These are phyloP conservation scores for Tipula helvola DNA, from an alignment of 2,888 invertebrate species.

Conservation along the genomic window DNA sequence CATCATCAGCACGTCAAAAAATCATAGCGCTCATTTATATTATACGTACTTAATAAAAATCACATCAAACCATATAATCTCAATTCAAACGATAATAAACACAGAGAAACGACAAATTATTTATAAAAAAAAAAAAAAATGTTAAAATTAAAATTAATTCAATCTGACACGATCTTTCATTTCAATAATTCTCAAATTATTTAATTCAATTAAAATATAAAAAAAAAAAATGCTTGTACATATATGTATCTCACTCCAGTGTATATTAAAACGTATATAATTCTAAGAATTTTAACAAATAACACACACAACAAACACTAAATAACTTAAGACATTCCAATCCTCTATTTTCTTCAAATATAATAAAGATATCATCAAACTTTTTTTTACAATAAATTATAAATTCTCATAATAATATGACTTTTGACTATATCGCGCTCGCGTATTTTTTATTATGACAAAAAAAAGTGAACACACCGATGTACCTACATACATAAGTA, in stretches of 20 bases:
- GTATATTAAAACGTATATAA: background rate
- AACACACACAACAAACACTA: background rate
- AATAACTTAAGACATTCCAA: background rate
- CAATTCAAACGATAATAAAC: background rate
- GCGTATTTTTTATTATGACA: background rate
- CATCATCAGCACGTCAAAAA: background rate
- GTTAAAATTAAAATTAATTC: constrained; percentile 4
- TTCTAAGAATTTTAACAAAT: background rate
- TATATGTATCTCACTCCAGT: background rate
- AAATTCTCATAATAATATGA: background rate
- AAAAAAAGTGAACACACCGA: background rate
- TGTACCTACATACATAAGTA: no score
- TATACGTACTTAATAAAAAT: background rate
- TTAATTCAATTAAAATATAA: background rate
- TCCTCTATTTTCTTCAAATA: background rate
- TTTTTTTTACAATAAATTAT: background rate
- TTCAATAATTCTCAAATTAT: constrained; percentile 4
- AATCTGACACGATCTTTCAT: constrained; percentile 4
- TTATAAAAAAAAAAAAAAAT: background rate
- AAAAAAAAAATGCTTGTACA: background rate
- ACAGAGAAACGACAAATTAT: background rate
- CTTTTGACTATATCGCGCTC: background rate
- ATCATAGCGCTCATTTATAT: background rate
- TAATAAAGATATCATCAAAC: background rate
- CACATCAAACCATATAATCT: background rate